Evolutionary conservation across 2,113 vertebrate species (phyloP), one percentile per base, ranked within the genome.

Genomic region (Thalassarche chlororhynchos): DNA sequence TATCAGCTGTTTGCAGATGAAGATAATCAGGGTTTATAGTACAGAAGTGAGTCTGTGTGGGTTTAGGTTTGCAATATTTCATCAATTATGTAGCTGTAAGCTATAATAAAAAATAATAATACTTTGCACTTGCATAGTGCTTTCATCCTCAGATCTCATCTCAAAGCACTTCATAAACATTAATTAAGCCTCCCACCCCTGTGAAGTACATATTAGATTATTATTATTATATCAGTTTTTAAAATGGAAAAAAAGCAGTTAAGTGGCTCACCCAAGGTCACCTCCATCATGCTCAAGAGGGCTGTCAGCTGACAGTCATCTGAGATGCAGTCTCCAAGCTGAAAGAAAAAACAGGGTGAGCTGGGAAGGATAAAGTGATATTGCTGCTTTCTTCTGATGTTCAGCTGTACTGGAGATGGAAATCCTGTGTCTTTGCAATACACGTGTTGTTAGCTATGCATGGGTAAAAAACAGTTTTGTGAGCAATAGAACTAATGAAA

Each of bases 71-170:
- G 49, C 72, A 89, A 57, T 87, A 85, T 83, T 96, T 97, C 8
- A 93, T 92, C 40, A 96, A 80, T 89, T 85, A 89, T 36, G n/a
- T 61, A 95, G 77, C 80, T 44, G 6, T 71, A 94, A 90, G 32
- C n/a, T 76, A 84, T 93, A 92, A 90, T 90, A 96, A 96, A 94
- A 95, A 96, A 82, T 84, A 97, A 95, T 82, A 94, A 74, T 80
- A 90, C 61, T 95, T 95, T 76, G 38, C 16, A 51, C 66, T 91
- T 94, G 42, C 47, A 87, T 24, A 78, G 47, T 57, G 62, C 46
- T 95, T 93, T 91, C 31, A 85, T 92, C 66, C 79, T 90, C 75
- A 87, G 47, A 83, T 90, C 18, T 91, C 76, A 66, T 95, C 72
- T 95, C 2, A 0, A 90, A 96, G 34, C 34, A 71, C 58, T 93